Base-by-base conservation (phyloP, 2,113 vertebrate species). In the Pterocles orientalis region DNA sequence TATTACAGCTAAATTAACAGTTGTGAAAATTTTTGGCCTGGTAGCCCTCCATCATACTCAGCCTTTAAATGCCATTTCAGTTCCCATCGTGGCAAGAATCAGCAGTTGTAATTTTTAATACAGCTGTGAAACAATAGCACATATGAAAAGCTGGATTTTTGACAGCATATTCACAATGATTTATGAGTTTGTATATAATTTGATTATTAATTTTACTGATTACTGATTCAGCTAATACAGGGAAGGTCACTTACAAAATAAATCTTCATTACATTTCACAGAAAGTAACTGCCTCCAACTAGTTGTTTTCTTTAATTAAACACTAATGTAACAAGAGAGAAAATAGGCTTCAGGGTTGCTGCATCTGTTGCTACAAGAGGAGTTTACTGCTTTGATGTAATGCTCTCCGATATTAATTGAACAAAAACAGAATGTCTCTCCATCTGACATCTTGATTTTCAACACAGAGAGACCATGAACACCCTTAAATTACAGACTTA, bases 191-290 rank as follows among this genome's bases (percentile, higher is more conserved):
- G 98, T 98, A 98, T 98, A 98, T 98, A 98, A 99, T 98, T 98
- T 98, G 98, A 99, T 99, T 98, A 99, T 99, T 99, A 99, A 99
- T 99, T 98, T 98, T 98, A 97, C 97, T 98, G 98, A 98, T 99
- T 98, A 99, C 97, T 97, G 97, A 96, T 98, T 97, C 97, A 97
- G 98, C 97, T 98, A 99, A 98, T 98, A 98, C 97, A 98, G 97
- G 97, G 98, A 99, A 98, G 98, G 98, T 98, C 98, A 98, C 98
- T 98, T 98, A 97, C 97, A 98, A 98, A 99, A 98, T 98, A 99
- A 98, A 99, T 99, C 98, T 98, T 98, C 98, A 98, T 98, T 98
- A 98, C 95, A 95, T 98, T 98, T 97, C 96, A 97, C 92, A 98
- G 97, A 98, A 98, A 98, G 97, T 97, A 98, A 98, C 96, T 98